Evolutionary conservation across 1,140 invertebrate species (phyloP).

Genomic region (Sminthurides bifidus): DNA sequence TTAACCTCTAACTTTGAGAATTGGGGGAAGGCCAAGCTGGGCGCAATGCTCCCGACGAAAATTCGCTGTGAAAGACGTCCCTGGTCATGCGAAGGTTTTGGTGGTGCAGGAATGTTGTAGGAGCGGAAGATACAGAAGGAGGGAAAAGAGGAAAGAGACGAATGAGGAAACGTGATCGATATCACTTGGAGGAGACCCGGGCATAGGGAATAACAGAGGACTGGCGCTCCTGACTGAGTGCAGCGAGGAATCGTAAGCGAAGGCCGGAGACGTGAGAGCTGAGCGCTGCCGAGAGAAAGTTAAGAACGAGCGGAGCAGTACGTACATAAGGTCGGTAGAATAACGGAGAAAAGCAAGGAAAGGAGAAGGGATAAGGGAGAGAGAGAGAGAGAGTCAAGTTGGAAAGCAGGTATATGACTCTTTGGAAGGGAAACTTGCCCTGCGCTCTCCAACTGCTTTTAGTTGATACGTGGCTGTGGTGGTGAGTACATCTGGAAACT

Average conservation of each 20-base stretch:
- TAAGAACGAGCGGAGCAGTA: neutral
- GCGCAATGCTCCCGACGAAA: too few relatives aligned
- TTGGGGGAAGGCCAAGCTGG: too few relatives aligned
- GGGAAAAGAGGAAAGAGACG: too few relatives aligned
- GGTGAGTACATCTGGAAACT: conserved; percentile 21
- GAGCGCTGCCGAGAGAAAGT: neutral
- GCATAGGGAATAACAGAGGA: too few relatives aligned
- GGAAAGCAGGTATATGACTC: too few relatives aligned
- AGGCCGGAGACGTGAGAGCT: neutral
- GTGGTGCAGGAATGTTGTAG: too few relatives aligned
- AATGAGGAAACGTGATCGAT: conserved; percentile 1
- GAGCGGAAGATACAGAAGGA: too few relatives aligned
- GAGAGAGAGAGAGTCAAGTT: too few relatives aligned
- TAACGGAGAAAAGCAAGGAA: neutral
- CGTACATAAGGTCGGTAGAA: neutral
- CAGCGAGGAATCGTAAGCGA: neutral
- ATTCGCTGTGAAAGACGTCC: too few relatives aligned
- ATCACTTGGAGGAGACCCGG: conserved; percentile 2
- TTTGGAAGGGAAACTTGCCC: conserved; percentile 20
- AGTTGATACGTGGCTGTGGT: conserved; percentile 29
- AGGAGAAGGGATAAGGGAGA: neutral
- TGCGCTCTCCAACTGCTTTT: conserved; percentile 20
- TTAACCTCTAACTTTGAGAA: too few relatives aligned
- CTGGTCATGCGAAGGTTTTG: too few relatives aligned
- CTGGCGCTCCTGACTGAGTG: too few relatives aligned